A percentile compares a stretch with the other conserved stretches of the same genome.
phyloP scores from a whole-genome alignment of 2,797 vertebrate species.

The Etheostoma nigrum region DNA sequence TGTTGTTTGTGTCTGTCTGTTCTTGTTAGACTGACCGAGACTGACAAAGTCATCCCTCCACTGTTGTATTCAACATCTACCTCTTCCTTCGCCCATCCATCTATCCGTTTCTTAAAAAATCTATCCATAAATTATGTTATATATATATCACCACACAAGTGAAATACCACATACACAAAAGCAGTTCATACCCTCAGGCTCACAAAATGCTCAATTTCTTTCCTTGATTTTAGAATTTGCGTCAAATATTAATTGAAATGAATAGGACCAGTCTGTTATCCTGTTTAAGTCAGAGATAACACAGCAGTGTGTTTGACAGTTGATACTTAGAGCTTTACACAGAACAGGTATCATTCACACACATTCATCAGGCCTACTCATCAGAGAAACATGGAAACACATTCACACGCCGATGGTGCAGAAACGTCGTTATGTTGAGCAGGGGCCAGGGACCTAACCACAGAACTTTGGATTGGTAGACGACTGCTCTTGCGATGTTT shows the following conservation, averaged over 20 bases:
- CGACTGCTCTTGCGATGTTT: too few relatives aligned
- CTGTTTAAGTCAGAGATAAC: not conserved
- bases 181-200: not conserved
- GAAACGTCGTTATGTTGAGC: too few relatives aligned
- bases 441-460: too few relatives aligned
- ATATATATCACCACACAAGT: not conserved
- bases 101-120: not conserved
- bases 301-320: not conserved
- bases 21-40: slow-evolving; percentile 20
- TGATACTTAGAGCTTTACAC: too few relatives aligned
- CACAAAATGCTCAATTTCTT: not conserved
- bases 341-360: too few relatives aligned
- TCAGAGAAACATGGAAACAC: too few relatives aligned
- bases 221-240: not conserved
- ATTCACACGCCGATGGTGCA: too few relatives aligned
- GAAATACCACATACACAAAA: not conserved
- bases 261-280: not conserved
- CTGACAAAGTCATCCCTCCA: slow-evolving; percentile 2
- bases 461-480: too few relatives aligned
- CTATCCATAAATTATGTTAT: not conserved
- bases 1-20: slow-evolving; percentile 28
- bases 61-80: not conserved
- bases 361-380: too few relatives aligned
- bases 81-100: slow-evolving; percentile 2
- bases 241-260: slow-evolving; percentile 12